These are phyloP conservation scores for Papilio dardanus DNA, from an alignment of 1,140 invertebrate species.

Conservation along the genomic window DNA sequence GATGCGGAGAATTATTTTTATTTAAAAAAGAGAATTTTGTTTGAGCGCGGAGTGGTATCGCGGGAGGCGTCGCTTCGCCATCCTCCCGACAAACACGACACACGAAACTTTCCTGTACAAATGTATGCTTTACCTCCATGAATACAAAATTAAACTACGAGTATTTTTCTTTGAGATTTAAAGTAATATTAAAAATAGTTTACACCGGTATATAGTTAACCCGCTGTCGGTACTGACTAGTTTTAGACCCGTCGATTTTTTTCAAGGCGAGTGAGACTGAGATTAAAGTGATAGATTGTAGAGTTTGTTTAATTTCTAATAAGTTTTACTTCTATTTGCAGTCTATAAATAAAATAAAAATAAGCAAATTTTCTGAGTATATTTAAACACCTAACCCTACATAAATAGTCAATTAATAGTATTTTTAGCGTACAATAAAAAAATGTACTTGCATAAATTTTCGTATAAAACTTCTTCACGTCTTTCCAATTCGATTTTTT, in stretches of 20 bases:
- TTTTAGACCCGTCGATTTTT: too few relatives aligned
- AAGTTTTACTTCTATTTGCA: too few relatives aligned
- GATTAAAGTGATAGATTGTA: too few relatives aligned
- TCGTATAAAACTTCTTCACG: neutral
- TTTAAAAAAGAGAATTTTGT: conserved; percentile 5
- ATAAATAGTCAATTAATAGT: too few relatives aligned
- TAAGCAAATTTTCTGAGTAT: too few relatives aligned
- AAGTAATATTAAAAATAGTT: neutral
- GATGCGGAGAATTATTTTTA: conserved; percentile 11
- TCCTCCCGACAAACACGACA: neutral
- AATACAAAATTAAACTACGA: neutral
- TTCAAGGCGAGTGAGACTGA: too few relatives aligned
- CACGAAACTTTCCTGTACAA: neutral
- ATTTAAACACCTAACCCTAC: too few relatives aligned
- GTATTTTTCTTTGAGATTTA: neutral
- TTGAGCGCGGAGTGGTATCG: neutral
- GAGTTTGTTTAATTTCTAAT: too few relatives aligned
- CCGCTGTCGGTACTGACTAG: too few relatives aligned
- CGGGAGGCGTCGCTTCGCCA: neutral
- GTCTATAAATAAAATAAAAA: too few relatives aligned
- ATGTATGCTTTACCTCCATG: neutral
- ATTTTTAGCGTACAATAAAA: neutral
- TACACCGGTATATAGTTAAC: neutral
- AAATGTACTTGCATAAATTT: neutral
- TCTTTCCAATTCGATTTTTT: neutral